Percentiles rank a stretch among this genome's conserved stretches.
Evolutionary conservation across 2,888 invertebrate genomes (phyloP).

Genomic region (Coleophora deauratella): DNA sequence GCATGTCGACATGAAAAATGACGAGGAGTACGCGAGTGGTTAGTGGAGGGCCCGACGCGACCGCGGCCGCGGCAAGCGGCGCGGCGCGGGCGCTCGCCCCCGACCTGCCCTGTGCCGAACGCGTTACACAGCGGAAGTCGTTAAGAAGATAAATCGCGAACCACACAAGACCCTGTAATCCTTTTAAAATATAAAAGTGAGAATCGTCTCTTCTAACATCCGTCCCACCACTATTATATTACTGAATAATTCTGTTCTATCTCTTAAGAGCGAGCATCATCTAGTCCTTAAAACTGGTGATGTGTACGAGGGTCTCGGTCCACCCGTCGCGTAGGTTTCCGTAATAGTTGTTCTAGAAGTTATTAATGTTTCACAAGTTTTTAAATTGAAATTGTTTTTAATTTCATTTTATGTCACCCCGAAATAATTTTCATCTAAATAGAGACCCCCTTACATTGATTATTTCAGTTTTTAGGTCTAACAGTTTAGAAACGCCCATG

Average conservation of each 20-base stretch:
- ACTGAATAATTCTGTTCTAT: conserved; percentile 17
- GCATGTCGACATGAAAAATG: conserved; percentile 72
- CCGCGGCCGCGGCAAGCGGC: not conserved
- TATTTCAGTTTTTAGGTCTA: no score
- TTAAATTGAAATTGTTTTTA: no score
- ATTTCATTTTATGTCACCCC: no score
- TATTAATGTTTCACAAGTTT: no score
- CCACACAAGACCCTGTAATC: conserved; percentile 50
- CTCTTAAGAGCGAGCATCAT: not conserved
- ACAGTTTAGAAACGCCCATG: no score
- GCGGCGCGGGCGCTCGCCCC: conserved; percentile 6
- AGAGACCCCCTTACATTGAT: no score
- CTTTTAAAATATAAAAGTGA: conserved; percentile 47
- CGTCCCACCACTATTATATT: conserved; percentile 24
- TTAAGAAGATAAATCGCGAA: conserved; percentile 62
- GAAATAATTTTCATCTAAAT: no score
- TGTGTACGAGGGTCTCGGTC: no score
- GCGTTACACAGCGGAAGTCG: conserved; percentile 55
- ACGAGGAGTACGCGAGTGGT: conserved; percentile 45
- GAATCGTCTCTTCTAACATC: conserved; percentile 28
- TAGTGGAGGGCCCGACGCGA: conserved; percentile 2
- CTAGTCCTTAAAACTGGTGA: no score
- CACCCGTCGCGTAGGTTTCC: no score
- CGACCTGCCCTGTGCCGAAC: conserved; percentile 23
- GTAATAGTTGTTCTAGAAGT: no score